Conservation (phyloP, 2,113 vertebrate genomes). For the Hylia prasina region DNA sequence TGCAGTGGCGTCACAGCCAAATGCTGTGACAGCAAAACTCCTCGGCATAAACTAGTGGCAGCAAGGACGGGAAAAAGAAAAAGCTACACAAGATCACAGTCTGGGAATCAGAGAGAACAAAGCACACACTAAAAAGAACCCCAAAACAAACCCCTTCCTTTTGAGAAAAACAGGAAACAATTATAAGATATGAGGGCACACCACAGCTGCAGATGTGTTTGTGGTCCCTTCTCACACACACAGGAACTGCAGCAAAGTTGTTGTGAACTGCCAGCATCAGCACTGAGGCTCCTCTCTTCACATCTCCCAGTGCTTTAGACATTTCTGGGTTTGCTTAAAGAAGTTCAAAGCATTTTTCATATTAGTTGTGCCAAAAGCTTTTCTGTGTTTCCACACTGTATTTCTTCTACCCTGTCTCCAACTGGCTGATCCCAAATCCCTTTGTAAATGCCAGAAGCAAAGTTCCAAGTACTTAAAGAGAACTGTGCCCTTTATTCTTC, state of each 20-base stretch:
- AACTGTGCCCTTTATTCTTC: background rate
- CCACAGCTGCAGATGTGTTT: background rate
- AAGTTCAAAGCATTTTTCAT: background rate
- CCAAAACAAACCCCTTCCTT: background rate
- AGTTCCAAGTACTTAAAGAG: background rate
- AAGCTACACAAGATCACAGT: background rate
- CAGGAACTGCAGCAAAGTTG: background rate
- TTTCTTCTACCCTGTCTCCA: background rate
- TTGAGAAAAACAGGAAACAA: slow-evolving; percentile 44
- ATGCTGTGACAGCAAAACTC: slow-evolving; percentile 31
- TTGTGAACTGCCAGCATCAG: background rate
- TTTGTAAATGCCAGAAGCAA: background rate
- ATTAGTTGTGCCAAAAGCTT: background rate
- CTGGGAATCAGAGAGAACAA: background rate
- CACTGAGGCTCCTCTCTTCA: background rate
- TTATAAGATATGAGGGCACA: background rate
- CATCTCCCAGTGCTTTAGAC: background rate
- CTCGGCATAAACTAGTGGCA: background rate
- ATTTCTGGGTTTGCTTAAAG: background rate
- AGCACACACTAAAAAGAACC: background rate
- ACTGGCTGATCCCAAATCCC: background rate
- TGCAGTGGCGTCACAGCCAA: background rate
- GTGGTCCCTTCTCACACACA: background rate
- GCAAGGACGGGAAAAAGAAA: background rate
- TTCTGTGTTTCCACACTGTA: background rate